Evolutionary conservation across 1,140 invertebrate genomes (phyloP).

Genomic region (Cherax quadricarinatus): DNA sequence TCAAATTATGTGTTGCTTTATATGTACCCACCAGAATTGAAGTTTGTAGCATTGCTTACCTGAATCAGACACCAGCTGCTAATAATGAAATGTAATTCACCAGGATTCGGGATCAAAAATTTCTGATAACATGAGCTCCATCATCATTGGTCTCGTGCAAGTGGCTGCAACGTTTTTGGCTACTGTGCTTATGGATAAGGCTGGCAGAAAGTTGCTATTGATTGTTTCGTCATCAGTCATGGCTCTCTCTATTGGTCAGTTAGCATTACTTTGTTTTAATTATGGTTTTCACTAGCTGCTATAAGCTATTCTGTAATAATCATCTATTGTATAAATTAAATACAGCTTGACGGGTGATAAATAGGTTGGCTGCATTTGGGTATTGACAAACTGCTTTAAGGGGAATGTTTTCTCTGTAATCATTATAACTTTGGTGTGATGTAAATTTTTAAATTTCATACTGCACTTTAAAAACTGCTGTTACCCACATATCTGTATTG

Average conservation of each 20-base stretch:
- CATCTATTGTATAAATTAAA: neutral
- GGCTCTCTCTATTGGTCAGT: slow-evolving; percentile 77
- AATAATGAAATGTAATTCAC: neutral
- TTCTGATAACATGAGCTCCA: slow-evolving; percentile 72
- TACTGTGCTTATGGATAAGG: slow-evolving; percentile 79
- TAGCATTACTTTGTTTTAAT: neutral
- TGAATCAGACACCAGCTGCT: neutral
- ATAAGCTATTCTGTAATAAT: neutral
- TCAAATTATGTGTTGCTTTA: no score
- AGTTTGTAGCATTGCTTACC: no score
- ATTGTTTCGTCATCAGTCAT: slow-evolving; percentile 81
- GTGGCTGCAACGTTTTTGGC: slow-evolving; percentile 81
- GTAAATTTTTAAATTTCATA: no score
- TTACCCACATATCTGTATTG: no score
- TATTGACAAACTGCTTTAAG: no score
- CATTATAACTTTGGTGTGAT: no score
- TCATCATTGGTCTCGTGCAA: slow-evolving; percentile 84
- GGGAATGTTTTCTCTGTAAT: no score
- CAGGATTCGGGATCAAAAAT: slow-evolving; percentile 40
- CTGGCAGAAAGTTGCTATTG: slow-evolving; percentile 80
- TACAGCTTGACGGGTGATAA: no score
- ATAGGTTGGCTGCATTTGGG: no score
- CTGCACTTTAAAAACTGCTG: no score
- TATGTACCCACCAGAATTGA: no score
- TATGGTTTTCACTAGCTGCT: neutral